Percentiles rank a stretch among this genome's conserved stretches.
Conservation (phyloP, 1,140 invertebrate genomes). For the Coelopa frigida region DNA sequence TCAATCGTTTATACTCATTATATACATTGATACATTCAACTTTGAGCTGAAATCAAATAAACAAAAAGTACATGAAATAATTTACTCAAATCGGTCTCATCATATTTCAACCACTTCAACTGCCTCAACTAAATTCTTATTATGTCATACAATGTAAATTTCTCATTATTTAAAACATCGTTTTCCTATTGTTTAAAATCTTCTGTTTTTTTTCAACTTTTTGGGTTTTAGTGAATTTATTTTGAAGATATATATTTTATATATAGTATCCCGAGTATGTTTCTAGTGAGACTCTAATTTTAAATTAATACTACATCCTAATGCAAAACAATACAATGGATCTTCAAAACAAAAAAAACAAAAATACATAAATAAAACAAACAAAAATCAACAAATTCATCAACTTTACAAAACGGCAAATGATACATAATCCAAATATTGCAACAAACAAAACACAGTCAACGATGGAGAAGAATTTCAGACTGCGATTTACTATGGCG, state of each 20-base stretch:
- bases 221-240: neutral
- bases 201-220: constrained; percentile 7
- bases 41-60: constrained; percentile 43
- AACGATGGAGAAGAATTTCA: constrained; percentile 16
- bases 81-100: constrained; percentile 1
- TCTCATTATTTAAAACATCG: neutral
- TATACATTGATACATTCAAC: constrained; percentile 22
- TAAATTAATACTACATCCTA: neutral
- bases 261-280: neutral
- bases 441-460: neutral
- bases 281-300: neutral
- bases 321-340: neutral
- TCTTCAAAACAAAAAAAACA: constrained; percentile 1
- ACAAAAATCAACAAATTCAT: neutral
- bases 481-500: constrained; percentile 34
- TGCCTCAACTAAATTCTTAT: neutral
- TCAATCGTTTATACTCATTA: constrained; percentile 2
- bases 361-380: constrained; percentile 4
- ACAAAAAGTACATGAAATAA: constrained; percentile 24
- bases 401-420: neutral
- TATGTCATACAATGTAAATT: neutral
- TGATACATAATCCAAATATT: neutral
- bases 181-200: neutral
- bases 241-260: constrained; percentile 9
- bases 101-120: constrained; percentile 5